Conservation (phyloP, 2,888 invertebrate species). For the Cantharis lateralis region DNA sequence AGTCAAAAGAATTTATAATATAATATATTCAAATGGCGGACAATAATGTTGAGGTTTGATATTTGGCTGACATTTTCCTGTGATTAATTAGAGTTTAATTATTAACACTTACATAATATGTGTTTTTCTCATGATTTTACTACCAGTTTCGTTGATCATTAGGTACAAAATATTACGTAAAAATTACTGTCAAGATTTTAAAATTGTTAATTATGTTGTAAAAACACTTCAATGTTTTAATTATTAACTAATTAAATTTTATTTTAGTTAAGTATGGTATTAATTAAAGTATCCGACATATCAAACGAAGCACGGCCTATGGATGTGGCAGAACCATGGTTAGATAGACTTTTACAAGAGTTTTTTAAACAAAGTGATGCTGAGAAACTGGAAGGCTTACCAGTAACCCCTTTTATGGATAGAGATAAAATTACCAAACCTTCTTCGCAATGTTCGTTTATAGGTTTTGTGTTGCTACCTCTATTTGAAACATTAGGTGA, state of each 20-base stretch:
- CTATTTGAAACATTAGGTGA: conserved; percentile 79
- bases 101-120: no score
- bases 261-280: conserved; percentile 72
- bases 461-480: conserved; percentile 78
- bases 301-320: conserved; percentile 83
- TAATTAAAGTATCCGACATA: conserved; percentile 84
- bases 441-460: conserved; percentile 82
- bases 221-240: background rate
- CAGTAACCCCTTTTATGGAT: conserved; percentile 87
- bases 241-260: background rate
- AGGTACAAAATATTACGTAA: no score
- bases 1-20: no score
- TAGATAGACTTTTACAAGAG: conserved; percentile 73
- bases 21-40: no score
- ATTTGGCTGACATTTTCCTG: no score
- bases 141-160: no score
- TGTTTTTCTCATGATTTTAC: no score
- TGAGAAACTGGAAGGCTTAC: conserved; percentile 80
- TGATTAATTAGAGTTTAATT: no score
- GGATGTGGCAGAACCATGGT: conserved; percentile 83
- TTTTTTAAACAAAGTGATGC: conserved; percentile 81
- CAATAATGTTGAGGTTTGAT: no score
- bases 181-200: background rate
- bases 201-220: background rate
- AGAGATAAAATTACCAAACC: conserved; percentile 83